Conservation (phyloP, 2,113 vertebrate species). For the Aspiorhynchus laticeps region DNA sequence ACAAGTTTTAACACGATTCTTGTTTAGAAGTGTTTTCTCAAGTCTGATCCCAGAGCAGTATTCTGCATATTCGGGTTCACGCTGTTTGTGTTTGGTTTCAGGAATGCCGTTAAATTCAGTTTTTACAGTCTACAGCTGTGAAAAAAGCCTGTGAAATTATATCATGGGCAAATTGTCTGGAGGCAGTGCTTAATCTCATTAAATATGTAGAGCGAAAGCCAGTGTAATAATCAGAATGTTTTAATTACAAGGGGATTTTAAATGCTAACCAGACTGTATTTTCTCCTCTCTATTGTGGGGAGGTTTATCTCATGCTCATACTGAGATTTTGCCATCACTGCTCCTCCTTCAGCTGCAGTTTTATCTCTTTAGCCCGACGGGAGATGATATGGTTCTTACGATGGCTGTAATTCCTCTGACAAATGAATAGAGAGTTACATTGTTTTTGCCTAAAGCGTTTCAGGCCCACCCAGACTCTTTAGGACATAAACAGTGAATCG, state of each 20-base stretch:
- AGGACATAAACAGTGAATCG: neutral
- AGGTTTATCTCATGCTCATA: conserved; percentile 14
- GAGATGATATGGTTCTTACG: conserved; percentile 2
- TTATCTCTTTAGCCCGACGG: conserved; percentile 5
- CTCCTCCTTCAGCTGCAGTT: neutral
- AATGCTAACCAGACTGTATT: conserved; percentile 57
- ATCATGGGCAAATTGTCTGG: conserved; percentile 57
- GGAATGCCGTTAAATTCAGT: conserved; percentile 48
- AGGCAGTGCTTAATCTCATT: conserved; percentile 69
- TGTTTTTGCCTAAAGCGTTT: conserved; percentile 13
- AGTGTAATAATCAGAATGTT: conserved; percentile 64
- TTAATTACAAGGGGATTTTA: conserved; percentile 66
- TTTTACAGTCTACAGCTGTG: conserved; percentile 61
- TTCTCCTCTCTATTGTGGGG: conserved; percentile 7
- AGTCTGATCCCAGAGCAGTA: neutral
- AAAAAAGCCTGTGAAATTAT: conserved; percentile 73
- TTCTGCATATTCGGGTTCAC: neutral
- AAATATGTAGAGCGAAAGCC: conserved; percentile 51
- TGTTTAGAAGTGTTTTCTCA: neutral
- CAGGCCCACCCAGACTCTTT: conserved; percentile 21
- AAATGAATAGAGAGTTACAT: conserved; percentile 2
- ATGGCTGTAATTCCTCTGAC: conserved; percentile 17
- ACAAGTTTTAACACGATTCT: neutral
- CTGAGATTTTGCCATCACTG: neutral
- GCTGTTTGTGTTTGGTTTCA: neutral